phyloP scores from a whole-genome alignment of 2,888 invertebrate species.

The Watsonalla cultraria region DNA sequence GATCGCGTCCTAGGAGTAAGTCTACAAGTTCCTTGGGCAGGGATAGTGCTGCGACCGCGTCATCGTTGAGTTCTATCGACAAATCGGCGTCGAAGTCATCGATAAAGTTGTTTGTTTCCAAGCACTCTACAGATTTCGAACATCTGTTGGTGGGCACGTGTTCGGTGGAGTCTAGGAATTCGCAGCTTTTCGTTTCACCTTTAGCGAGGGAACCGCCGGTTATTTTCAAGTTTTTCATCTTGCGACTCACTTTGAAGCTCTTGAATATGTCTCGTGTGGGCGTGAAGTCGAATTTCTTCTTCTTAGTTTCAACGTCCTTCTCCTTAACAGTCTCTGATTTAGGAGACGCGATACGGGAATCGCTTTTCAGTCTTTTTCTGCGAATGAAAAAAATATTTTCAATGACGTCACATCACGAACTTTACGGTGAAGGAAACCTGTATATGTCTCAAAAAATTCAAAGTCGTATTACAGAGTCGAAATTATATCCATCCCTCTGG shows the following conservation, averaged over 20 bases:
- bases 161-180: conserved; percentile 59
- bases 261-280: conserved; percentile 69
- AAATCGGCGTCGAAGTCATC: conserved; percentile 48
- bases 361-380: conserved; percentile 73
- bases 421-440: no score
- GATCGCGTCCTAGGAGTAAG: conserved; percentile 51
- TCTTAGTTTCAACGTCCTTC: conserved; percentile 61
- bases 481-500: no score
- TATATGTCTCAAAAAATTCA: no score
- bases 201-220: conserved; percentile 41
- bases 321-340: conserved; percentile 62
- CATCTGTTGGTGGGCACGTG: conserved; percentile 49
- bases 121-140: conserved; percentile 64
- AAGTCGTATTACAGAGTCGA: no score
- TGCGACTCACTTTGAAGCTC: conserved; percentile 65
- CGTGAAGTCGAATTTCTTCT: conserved; percentile 72
- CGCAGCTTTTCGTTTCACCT: conserved; percentile 69
- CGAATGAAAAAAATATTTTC: not conserved
- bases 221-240: conserved; percentile 62
- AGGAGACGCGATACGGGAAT: conserved; percentile 58
- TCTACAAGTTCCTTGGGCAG: conserved; percentile 63
- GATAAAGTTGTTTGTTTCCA: conserved; percentile 40
- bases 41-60: conserved; percentile 44
- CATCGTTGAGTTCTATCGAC: conserved; percentile 52
- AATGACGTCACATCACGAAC: no score